phyloP scores from a whole-genome alignment of 2,113 vertebrate genomes.

The Pycnonotus jocosus region DNA sequence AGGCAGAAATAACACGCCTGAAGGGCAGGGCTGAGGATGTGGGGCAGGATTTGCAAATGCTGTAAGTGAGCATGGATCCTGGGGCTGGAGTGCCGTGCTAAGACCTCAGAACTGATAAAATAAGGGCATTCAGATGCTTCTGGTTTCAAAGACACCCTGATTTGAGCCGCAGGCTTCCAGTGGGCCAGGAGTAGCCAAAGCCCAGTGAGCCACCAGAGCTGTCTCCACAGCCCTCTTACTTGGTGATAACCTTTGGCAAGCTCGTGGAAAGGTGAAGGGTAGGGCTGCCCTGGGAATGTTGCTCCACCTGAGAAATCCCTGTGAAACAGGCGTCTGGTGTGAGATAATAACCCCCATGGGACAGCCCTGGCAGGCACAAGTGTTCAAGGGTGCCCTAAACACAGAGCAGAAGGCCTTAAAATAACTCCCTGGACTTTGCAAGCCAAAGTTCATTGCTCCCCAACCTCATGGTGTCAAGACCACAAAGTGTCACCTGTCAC shows the following conservation, averaged over 20 bases:
- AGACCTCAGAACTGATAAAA: background rate
- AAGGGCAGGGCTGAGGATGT: background rate
- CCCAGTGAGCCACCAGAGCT: background rate
- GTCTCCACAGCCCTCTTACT: background rate
- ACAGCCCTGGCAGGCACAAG: background rate
- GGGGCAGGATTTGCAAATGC: background rate
- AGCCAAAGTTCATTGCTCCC: background rate
- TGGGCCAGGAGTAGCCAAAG: background rate
- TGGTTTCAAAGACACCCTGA: background rate
- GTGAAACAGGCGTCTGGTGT: background rate
- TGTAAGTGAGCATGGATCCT: background rate
- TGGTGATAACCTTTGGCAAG: background rate
- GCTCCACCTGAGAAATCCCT: background rate
- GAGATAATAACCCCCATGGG: background rate
- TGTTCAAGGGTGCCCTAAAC: background rate
- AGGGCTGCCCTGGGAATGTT: background rate
- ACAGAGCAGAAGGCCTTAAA: slow-evolving; percentile 22
- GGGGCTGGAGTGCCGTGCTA: rapidly evolving
- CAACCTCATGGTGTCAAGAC: background rate
- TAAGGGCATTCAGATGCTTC: background rate
- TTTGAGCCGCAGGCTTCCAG: background rate
- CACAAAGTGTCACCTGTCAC: background rate
- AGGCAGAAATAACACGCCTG: background rate
- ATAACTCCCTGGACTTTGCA: background rate
- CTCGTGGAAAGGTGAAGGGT: background rate